A percentile compares a stretch with the other conserved stretches of the same genome.
Evolutionary conservation across 2,888 invertebrate species (phyloP).

Genomic region (Tenthredo notha): DNA sequence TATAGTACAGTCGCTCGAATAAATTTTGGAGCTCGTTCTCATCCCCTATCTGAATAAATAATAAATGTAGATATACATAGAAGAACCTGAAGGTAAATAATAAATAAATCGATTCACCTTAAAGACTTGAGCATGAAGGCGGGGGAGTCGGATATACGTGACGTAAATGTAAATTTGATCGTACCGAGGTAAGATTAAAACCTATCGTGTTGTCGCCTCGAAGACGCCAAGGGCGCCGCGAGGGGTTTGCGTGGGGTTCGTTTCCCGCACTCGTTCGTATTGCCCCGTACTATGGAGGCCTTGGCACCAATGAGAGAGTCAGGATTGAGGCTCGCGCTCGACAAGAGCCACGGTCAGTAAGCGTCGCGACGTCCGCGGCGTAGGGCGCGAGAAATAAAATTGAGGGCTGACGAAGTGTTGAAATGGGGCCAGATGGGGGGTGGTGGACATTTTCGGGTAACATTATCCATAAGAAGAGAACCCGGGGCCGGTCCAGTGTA

Average conservation of each 20-base stretch:
- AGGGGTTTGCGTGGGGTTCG: conserved; percentile 44
- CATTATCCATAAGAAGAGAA: conserved; percentile 79
- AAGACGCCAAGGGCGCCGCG: conserved; percentile 34
- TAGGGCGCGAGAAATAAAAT: conserved; percentile 56
- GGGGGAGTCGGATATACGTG: background rate
- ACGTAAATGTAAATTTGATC: conserved; percentile 23
- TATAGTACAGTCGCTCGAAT: background rate
- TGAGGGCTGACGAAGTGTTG: conserved; percentile 54
- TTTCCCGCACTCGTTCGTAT: conserved; percentile 23
- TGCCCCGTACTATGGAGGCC: conserved; percentile 66
- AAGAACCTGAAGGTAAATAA: background rate
- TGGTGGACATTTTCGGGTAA: conserved; percentile 78
- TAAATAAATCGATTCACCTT: background rate
- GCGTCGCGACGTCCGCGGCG: conserved; percentile 72
- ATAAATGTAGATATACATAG: background rate
- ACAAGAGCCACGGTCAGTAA: conserved; percentile 65
- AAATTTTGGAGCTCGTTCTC: background rate
- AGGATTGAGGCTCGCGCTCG: conserved; percentile 46
- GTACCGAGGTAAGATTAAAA: background rate
- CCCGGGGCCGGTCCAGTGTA: conserved; percentile 79
- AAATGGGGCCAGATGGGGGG: conserved; percentile 69
- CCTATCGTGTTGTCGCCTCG: conserved; percentile 1
- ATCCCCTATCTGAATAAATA: background rate
- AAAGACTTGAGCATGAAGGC: background rate
- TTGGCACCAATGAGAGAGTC: conserved; percentile 62